Evolutionary conservation across 2,113 vertebrate species (phyloP).

Genomic region (Colistium nudipinnis): DNA sequence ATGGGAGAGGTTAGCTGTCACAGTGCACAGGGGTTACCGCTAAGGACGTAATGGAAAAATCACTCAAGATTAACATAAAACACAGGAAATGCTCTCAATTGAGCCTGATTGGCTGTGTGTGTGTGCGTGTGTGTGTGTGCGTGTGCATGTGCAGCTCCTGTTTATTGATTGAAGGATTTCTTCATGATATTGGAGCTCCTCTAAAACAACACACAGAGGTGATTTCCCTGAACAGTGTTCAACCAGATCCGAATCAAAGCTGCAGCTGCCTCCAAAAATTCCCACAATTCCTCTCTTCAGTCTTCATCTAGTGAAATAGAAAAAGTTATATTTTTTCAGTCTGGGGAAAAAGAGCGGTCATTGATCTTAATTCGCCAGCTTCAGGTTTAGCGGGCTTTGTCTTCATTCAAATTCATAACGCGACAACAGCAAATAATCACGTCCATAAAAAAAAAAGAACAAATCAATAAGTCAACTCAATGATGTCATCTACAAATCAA

Average conservation of each 20-base stretch:
- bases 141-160: conserved; percentile 38
- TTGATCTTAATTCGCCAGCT: too few relatives aligned
- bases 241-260: too few relatives aligned
- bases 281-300: neutral
- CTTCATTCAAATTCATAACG: neutral
- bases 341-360: too few relatives aligned
- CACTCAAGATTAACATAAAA: conserved; percentile 83
- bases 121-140: conserved; percentile 32
- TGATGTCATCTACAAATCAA: neutral
- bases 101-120: conserved; percentile 81
- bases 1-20: conserved; percentile 55
- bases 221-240: neutral
- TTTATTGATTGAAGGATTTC: conserved; percentile 42
- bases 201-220: neutral
- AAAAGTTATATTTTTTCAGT: too few relatives aligned
- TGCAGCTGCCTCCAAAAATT: neutral
- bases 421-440: neutral
- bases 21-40: conserved; percentile 58
- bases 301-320: too few relatives aligned
- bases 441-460: neutral
- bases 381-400: too few relatives aligned
- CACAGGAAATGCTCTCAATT: conserved; percentile 93
- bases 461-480: neutral
- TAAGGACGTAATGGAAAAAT: conserved; percentile 91
- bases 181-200: conserved; percentile 22